Evolutionary conservation across 1,140 invertebrate genomes (phyloP), one percentile per base, ranked within the genome.

Genomic region (Microplitis demolitor): DNA sequence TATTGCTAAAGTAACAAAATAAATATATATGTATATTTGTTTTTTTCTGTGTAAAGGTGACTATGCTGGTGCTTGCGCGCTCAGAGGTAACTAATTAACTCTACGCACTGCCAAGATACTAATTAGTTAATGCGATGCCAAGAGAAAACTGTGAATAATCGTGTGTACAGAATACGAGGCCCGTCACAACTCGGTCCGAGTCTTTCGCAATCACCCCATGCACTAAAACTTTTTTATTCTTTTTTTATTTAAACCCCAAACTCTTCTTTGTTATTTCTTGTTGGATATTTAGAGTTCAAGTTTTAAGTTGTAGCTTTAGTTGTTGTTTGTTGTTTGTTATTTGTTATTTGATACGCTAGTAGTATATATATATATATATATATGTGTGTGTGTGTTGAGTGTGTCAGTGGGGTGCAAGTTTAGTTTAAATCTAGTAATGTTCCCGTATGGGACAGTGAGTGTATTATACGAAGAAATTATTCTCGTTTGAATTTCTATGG

Each of bases 61-160:
- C 66, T 72, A 60, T 69, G 45, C 61, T 66, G 56, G 63, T 72
- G 63, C 63, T 71, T 82, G 82, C 83, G 83, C 83, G 82, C 81
- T 83, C 80, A 82, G 80, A 78, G 82, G 82, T 83, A 83, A 84
- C 83, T 84, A 84, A 84, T 84, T 84, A 84, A 84, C 76, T 80
- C 79, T 82, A 76, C 82, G 78, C 80, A 80, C 76, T 77, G 79
- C 74, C 69, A 75, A 69, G 37, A 78, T 74, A 79, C 78, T 80
- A 80, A 80, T 79, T 79, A 78, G 71, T 80, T 73, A 76, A 79
- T 80, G 78, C 77, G 72, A 78, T 76, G 72, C 77, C 74, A 76
- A 78, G 74, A 74, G 73, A 76, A 37, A 54, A 71, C 70, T 33
- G 74, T 74, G 64, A 70, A 24, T 24, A 72, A 60, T 75, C 69